Conservation (phyloP, 2,888 invertebrate species). For the Tineola bisselliella region DNA sequence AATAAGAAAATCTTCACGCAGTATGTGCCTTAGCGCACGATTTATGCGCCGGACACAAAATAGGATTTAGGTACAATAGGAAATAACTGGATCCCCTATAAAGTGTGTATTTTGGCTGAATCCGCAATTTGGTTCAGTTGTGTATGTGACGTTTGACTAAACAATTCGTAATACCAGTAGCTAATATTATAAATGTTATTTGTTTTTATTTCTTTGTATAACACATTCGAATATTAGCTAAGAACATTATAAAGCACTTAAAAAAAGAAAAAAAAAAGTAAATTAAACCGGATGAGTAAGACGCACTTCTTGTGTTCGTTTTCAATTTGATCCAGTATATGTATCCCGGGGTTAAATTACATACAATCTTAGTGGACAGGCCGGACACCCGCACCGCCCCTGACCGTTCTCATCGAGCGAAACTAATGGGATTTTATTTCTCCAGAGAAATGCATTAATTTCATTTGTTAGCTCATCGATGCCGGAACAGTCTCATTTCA, state of each 20-base stretch:
- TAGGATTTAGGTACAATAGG: slow-evolving; percentile 63
- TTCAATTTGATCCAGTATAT: not conserved
- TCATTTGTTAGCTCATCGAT: slow-evolving; percentile 60
- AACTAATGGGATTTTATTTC: slow-evolving; percentile 65
- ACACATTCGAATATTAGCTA: too few species aligned
- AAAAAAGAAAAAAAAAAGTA: not conserved
- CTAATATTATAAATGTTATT: too few species aligned
- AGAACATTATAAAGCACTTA: too few species aligned
- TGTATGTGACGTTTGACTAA: not conserved
- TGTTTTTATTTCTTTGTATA: not conserved
- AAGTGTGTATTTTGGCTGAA: slow-evolving; percentile 28
- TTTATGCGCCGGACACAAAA: slow-evolving; percentile 63
- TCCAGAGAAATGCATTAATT: slow-evolving; percentile 64
- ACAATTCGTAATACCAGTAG: not conserved
- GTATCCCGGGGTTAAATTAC: slow-evolving; percentile 6
- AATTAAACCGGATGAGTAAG: not conserved
- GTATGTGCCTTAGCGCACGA: slow-evolving; percentile 54
- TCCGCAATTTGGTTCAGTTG: slow-evolving; percentile 24
- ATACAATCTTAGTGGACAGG: slow-evolving; percentile 8
- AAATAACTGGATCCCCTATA: slow-evolving; percentile 38
- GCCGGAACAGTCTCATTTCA: slow-evolving; percentile 35
- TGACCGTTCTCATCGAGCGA: slow-evolving; percentile 41
- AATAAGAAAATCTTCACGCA: slow-evolving; percentile 65
- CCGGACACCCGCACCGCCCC: slow-evolving; percentile 4
- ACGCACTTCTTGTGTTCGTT: not conserved